Percentiles rank a stretch among this genome's conserved stretches.
Evolutionary conservation across 2,888 invertebrate genomes (phyloP).

Genomic region (Theretra japonica): DNA sequence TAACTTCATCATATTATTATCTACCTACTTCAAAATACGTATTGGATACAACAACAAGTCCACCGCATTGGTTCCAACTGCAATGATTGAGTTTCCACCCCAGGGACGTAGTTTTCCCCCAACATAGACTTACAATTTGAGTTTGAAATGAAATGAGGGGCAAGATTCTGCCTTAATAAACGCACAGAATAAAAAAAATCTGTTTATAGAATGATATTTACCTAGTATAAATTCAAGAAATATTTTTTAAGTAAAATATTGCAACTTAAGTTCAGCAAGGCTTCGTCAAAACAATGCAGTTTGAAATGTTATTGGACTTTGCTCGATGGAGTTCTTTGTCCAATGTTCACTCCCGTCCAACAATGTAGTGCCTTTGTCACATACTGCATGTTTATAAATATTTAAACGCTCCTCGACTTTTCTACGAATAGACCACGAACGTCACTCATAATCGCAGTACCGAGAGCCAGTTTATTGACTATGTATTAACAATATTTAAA

Average conservation of each 20-base stretch:
- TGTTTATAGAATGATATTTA: too few relatives aligned
- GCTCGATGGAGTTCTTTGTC: constrained; percentile 18
- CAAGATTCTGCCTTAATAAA: too few relatives aligned
- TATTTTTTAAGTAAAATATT: not conserved
- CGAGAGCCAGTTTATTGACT: constrained; percentile 20
- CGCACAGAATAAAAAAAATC: too few relatives aligned
- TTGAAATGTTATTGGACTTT: constrained; percentile 22
- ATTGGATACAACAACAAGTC: not conserved
- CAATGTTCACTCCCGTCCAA: not conserved
- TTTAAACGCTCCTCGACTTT: constrained; percentile 3
- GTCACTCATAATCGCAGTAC: constrained; percentile 20
- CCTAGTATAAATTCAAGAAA: not conserved
- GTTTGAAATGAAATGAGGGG: too few relatives aligned
- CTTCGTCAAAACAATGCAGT: constrained; percentile 22
- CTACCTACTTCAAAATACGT: too few relatives aligned
- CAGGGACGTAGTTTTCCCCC: not conserved
- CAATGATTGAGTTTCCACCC: not conserved
- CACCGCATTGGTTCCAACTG: not conserved
- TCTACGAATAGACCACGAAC: constrained; percentile 16
- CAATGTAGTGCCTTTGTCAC: constrained; percentile 27
- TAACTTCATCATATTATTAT: too few relatives aligned
- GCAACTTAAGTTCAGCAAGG: not conserved
- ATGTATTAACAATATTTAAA: not conserved
- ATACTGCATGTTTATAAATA: constrained; percentile 25
- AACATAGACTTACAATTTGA: not conserved